Percentiles rank a stretch among this genome's conserved stretches.
Evolutionary conservation across 2,113 vertebrate genomes (phyloP).

Genomic region (Eupsittula cactorum): DNA sequence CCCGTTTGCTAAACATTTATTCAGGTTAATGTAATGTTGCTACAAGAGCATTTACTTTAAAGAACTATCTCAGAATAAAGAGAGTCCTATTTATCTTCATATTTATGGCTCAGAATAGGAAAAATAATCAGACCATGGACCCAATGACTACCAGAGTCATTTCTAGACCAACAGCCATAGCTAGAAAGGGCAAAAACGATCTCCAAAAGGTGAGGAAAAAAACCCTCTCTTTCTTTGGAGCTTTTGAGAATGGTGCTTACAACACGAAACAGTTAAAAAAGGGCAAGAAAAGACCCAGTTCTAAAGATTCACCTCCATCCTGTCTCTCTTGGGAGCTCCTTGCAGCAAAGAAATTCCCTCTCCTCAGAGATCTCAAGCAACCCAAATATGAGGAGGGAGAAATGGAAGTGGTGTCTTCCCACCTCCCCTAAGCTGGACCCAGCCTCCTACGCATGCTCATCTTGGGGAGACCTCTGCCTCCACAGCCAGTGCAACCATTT

Average conservation of each 20-base stretch:
- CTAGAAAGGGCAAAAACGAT: not conserved
- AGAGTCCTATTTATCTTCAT: not conserved
- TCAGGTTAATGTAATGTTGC: not conserved
- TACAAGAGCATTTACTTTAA: not conserved
- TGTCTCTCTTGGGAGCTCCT: not conserved
- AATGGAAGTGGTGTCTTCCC: not conserved
- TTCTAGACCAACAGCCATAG: not conserved
- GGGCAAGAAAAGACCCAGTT: not conserved
- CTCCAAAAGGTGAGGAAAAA: not conserved
- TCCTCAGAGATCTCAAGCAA: not conserved
- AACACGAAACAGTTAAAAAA: not conserved
- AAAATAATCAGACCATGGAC: not conserved
- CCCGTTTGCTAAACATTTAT: not conserved
- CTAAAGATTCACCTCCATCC: not conserved
- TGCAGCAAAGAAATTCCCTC: not conserved
- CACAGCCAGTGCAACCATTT: not conserved
- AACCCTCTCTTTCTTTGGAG: not conserved
- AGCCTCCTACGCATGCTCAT: rapidly evolving
- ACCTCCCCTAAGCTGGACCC: not conserved
- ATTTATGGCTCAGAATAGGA: not conserved
- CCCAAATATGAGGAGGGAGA: not conserved
- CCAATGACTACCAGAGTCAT: not conserved
- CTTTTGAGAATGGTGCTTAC: not conserved
- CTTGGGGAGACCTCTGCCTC: not conserved
- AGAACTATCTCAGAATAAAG: not conserved